Base-by-base conservation (phyloP, 2,113 vertebrate species). In the Pao palembangensis region DNA sequence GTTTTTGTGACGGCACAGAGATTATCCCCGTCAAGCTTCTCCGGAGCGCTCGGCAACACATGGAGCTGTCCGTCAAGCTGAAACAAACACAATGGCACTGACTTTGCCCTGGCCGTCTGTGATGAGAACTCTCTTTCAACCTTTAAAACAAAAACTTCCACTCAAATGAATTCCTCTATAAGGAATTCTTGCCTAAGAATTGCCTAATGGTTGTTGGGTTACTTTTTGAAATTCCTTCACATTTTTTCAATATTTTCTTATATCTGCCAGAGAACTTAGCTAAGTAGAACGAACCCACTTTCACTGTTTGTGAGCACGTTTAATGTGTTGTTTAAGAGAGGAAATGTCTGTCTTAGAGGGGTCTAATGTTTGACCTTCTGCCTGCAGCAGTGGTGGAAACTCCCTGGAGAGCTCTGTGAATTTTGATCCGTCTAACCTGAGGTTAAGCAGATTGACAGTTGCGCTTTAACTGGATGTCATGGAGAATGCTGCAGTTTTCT, bases 31-130 rank as follows among this genome's bases (percentile, higher is more conserved):
- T 78, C 10, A 55, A 70, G 85, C 85, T 81, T 88, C 84, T 86
- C 69, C 50, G 78, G 80, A 51, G 68, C 14, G 61, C 80, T 77
- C 59, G 13, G 61, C 42, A 4, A 21, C 88, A 90, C 79, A 84
- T 88, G 88, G 75, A 65, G 51, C 80, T 87, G 88, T 88, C 88
- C 10, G 6, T 90, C 87, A 90, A 82, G 77, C 18, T 6, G 42
- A 72, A 49, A 42, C 16, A n/a, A 50, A 54, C 71, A 81, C 79
- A 85, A 74, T 68, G 63, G 23, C 47, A 41, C 57, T 42, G 67
- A 58, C 61, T 80, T 81, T 80, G 55, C 71, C 65, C 54, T 53
- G 51, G 66, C 25, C 55, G 14, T 5, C 8, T 34, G 25, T 65
- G 42, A 61, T 42, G 25, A 65, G 58, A 67, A 48, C 25, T 61